Percentiles rank a stretch among this genome's conserved stretches.
These are phyloP conservation scores for Sylvicola fuscatus DNA, from an alignment of 2,888 invertebrate genomes.

Conservation along the genomic window DNA sequence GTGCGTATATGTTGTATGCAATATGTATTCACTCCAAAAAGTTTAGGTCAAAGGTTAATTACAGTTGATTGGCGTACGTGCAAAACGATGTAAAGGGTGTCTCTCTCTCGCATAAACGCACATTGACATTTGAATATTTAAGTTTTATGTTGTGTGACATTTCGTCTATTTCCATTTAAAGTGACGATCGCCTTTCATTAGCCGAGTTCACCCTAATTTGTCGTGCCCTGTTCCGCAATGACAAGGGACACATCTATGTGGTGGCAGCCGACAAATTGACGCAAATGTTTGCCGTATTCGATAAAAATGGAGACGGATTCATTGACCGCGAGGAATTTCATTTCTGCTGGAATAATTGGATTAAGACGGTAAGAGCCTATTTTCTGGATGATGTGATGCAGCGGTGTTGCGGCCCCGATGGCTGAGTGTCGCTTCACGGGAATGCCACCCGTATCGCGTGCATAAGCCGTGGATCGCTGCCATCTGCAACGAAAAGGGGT, in stretches of 20 bases:
- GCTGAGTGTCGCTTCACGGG: neutral
- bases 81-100: too few relatives aligned
- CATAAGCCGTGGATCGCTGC: too few relatives aligned
- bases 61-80: too few relatives aligned
- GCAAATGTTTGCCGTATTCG: slow-evolving; percentile 65
- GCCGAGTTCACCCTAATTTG: slow-evolving; percentile 65
- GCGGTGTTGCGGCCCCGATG: neutral
- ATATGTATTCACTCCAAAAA: too few relatives aligned
- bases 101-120: too few relatives aligned
- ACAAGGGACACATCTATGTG: slow-evolving; percentile 63
- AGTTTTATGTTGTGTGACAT: too few relatives aligned
- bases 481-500: too few relatives aligned
- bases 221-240: slow-evolving; percentile 69
- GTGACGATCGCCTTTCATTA: slow-evolving; percentile 56
- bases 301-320: slow-evolving; percentile 51
- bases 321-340: slow-evolving; percentile 69
- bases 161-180: slow-evolving; percentile 24
- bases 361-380: slow-evolving; percentile 46
- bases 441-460: too few relatives aligned
- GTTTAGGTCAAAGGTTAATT: too few relatives aligned
- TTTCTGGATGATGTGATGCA: slow-evolving; percentile 10
- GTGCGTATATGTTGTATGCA: too few relatives aligned
- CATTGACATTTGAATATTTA: too few relatives aligned
- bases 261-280: slow-evolving; percentile 46
- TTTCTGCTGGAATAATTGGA: slow-evolving; percentile 80